Percentiles rank a stretch among this genome's conserved stretches.
Conservation (phyloP, 2,113 vertebrate species). For the Gopherus evgoodei region DNA sequence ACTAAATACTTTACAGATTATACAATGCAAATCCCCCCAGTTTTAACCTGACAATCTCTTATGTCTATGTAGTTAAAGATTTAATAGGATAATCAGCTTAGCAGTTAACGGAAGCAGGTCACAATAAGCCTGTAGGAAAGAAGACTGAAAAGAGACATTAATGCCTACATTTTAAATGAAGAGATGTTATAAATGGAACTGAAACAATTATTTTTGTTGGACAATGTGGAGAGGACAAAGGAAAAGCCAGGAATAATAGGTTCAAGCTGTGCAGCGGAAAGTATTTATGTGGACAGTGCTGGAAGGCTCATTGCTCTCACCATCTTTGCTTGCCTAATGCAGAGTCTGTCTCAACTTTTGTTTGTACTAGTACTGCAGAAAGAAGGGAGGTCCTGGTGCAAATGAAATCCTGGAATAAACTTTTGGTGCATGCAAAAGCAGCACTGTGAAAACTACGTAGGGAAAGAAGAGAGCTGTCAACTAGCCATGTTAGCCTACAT, state of each 20-base stretch:
- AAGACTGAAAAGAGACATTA: neutral
- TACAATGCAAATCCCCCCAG: neutral
- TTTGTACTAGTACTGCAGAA: neutral
- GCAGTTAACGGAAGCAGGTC: neutral
- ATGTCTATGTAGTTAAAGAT: neutral
- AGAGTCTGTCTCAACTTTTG: neutral
- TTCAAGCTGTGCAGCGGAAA: conserved; percentile 39
- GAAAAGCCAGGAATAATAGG: conserved; percentile 11
- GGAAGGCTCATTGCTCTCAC: conserved; percentile 22
- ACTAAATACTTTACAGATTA: fast-evolving
- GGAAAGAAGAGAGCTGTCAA: neutral
- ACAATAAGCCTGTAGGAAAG: neutral
- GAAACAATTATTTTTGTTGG: conserved; percentile 35
- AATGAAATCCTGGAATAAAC: neutral
- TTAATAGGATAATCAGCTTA: neutral
- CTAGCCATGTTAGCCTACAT: neutral
- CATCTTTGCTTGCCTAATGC: neutral
- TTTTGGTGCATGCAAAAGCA: neutral
- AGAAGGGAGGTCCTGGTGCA: neutral
- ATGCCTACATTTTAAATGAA: conserved; percentile 20
- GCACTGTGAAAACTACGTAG: fast-evolving
- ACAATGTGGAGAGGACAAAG: neutral
- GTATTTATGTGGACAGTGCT: conserved; percentile 5
- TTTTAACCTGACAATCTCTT: neutral
- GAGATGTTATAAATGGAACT: neutral